phyloP scores from a whole-genome alignment of 1,140 invertebrate species.

The Elymnias hypermnestra region DNA sequence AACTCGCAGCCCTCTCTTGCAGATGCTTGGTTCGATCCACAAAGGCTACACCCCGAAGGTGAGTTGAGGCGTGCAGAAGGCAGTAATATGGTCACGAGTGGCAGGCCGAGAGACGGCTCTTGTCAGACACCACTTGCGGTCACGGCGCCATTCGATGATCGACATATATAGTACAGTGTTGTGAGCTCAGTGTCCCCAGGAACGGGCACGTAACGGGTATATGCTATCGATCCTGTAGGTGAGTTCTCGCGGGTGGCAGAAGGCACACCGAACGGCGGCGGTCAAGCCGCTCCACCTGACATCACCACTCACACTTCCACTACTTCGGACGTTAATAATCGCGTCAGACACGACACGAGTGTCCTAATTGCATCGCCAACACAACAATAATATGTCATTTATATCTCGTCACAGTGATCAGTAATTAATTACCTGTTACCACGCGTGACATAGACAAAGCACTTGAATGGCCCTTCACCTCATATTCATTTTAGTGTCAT shows the following conservation, averaged over 20 bases:
- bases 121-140: too few relatives aligned
- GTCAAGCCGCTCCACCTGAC: not conserved
- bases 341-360: too few relatives aligned
- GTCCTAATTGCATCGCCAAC: slow-evolving; percentile 25
- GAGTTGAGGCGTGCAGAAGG: slow-evolving; percentile 79
- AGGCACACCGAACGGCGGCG: slow-evolving; percentile 17
- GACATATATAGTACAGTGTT: too few relatives aligned
- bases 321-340: too few relatives aligned
- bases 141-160: too few relatives aligned
- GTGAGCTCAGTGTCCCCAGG: too few relatives aligned
- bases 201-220: too few relatives aligned
- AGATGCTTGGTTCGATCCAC: slow-evolving; percentile 94
- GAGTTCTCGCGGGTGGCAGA: slow-evolving; percentile 16
- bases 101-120: too few relatives aligned
- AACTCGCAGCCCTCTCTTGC: slow-evolving; percentile 79
- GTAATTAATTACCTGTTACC: slow-evolving; percentile 13
- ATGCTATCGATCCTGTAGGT: slow-evolving; percentile 33
- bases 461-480: slow-evolving; percentile 7
- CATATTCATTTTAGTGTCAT: slow-evolving; percentile 5
- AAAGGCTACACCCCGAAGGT: slow-evolving; percentile 92
- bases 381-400: slow-evolving; percentile 7
- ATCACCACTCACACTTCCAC: too few relatives aligned
- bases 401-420: slow-evolving; percentile 13
- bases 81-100: too few relatives aligned
- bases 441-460: slow-evolving; percentile 13